A percentile compares a stretch with the other conserved stretches of the same genome.
phyloP scores from a whole-genome alignment of 2,888 invertebrate species.

The Parasteatoda lunata region DNA sequence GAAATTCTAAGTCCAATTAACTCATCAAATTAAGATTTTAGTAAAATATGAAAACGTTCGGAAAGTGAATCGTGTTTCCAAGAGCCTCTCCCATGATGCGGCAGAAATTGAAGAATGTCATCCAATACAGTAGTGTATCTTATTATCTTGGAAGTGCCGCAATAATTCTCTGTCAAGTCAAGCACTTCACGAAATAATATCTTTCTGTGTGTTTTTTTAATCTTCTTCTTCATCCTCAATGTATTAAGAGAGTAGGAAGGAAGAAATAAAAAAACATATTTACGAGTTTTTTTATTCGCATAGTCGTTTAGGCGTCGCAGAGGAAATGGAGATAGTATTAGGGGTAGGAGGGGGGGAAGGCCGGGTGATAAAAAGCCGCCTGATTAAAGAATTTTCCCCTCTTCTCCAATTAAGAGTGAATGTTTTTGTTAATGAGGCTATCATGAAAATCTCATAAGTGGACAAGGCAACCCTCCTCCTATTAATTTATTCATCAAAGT shows the following conservation, averaged over 20 bases:
- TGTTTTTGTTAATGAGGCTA: slow-evolving; percentile 47
- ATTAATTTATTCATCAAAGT: too few relatives aligned
- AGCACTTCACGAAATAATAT: too few relatives aligned
- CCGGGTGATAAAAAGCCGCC: slow-evolving; percentile 37
- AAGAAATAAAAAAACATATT: background rate
- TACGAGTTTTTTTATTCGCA: slow-evolving; percentile 5
- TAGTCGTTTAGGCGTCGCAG: background rate
- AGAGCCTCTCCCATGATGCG: too few relatives aligned
- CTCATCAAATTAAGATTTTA: too few relatives aligned
- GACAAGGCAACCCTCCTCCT: too few relatives aligned
- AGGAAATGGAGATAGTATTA: slow-evolving; percentile 46
- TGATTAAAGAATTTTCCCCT: slow-evolving; percentile 60
- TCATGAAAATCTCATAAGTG: slow-evolving; percentile 34
- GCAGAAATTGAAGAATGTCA: too few relatives aligned
- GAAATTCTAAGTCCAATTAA: too few relatives aligned
- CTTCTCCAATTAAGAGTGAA: slow-evolving; percentile 58
- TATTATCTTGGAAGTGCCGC: too few relatives aligned
- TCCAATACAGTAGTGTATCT: too few relatives aligned
- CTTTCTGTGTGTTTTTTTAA: background rate
- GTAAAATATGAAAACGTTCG: too few relatives aligned
- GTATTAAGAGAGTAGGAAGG: slow-evolving; percentile 1
- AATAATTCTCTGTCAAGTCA: too few relatives aligned
- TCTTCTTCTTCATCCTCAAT: background rate
- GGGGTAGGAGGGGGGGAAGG: slow-evolving; percentile 21
- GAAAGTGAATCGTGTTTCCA: too few relatives aligned